These are phyloP conservation scores for Lydus trimaculatus DNA, from an alignment of 2,888 invertebrate species.

Conservation along the genomic window DNA sequence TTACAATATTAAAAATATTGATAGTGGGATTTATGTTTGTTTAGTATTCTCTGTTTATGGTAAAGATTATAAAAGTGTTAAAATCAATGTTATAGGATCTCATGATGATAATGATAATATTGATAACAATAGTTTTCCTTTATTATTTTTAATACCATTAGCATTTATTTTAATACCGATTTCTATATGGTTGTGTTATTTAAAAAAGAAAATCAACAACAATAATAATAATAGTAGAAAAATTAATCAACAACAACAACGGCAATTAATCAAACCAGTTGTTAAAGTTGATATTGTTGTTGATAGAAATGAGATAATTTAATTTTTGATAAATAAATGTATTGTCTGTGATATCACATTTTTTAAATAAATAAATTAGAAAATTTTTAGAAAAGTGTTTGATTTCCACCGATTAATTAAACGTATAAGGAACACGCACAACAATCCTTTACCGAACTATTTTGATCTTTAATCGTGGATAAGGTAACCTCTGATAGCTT, in stretches of 20 bases:
- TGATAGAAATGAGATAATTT: slow-evolving; percentile 23
- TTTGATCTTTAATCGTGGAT: too few relatives aligned
- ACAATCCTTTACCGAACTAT: too few relatives aligned
- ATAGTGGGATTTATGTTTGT: slow-evolving; percentile 55
- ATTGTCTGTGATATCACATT: background rate
- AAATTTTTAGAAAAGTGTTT: background rate
- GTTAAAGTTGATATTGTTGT: slow-evolving; percentile 29
- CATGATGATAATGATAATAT: slow-evolving; percentile 18
- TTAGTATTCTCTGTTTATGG: slow-evolving; percentile 53
- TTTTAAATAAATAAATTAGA: background rate
- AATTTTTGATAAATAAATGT: slow-evolving; percentile 13
- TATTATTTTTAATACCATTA: slow-evolving; percentile 54
- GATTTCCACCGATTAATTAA: too few relatives aligned
- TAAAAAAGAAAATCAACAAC: slow-evolving; percentile 45
- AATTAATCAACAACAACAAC: slow-evolving; percentile 35
- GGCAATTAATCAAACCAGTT: slow-evolving; percentile 36
- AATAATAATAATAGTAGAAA: background rate
- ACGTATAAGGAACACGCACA: too few relatives aligned
- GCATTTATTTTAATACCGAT: slow-evolving; percentile 51
- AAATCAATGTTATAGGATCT: slow-evolving; percentile 44
- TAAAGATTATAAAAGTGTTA: slow-evolving; percentile 49
- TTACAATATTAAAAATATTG: slow-evolving; percentile 48
- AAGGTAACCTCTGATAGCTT: too few relatives aligned
- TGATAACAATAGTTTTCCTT: slow-evolving; percentile 43
- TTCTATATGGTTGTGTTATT: slow-evolving; percentile 54